A percentile compares a stretch with the other conserved stretches of the same genome.
phyloP scores from a whole-genome alignment of 2,797 vertebrate genomes.

The Margarornis squamiger region DNA sequence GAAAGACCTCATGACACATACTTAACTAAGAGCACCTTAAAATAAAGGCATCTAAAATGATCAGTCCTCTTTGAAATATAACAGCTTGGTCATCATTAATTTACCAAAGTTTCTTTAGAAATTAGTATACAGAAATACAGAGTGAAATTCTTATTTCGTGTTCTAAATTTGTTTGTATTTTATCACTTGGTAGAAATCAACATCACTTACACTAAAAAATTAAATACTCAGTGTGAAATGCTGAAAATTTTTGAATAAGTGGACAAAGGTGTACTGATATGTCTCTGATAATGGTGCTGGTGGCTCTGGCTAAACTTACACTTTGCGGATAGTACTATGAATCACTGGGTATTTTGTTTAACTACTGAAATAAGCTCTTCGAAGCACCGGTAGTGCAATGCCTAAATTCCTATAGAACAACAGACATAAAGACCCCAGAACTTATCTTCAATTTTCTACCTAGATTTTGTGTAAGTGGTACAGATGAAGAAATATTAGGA shows the following conservation, averaged over 20 bases:
- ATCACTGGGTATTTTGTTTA: not conserved
- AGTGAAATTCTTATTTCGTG: not conserved
- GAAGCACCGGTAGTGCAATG: not conserved
- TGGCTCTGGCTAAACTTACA: not conserved
- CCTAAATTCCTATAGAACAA: not conserved
- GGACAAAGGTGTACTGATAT: not conserved
- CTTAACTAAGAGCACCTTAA: not conserved
- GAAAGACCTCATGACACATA: not conserved
- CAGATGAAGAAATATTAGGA: not conserved
- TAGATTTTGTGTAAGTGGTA: not conserved
- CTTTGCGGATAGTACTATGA: not conserved
- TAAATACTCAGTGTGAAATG: not conserved
- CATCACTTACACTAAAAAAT: not conserved
- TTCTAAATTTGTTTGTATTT: not conserved
- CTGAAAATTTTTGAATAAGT: not conserved
- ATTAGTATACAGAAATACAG: not conserved
- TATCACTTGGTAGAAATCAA: not conserved
- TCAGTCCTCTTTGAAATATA: not conserved
- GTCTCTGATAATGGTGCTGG: not conserved
- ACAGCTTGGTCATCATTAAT: not conserved
- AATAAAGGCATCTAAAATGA: not conserved
- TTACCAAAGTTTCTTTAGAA: not conserved
- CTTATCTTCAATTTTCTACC: not conserved
- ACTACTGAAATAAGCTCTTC: not conserved
- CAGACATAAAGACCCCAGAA: not conserved